Percentiles rank a stretch among this genome's conserved stretches.
Conservation (phyloP, 2,113 vertebrate genomes). For the Isichthys henryi region DNA sequence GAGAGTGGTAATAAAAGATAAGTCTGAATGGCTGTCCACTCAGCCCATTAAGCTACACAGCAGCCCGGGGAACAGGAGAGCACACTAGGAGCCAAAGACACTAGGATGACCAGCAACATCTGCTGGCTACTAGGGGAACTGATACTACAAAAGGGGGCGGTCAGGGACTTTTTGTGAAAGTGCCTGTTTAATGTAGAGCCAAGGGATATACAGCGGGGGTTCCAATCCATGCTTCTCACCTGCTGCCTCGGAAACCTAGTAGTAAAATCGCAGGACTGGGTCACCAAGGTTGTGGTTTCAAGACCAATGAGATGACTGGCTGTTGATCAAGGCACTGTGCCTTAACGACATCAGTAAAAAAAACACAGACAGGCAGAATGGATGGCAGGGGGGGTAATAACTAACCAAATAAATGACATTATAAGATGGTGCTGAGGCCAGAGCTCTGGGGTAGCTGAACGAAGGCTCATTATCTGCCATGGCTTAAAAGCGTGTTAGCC, state of each 20-base stretch:
- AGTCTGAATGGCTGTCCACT: not conserved
- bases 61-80: not conserved
- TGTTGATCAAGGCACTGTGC: not conserved
- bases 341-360: not conserved
- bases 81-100: not conserved
- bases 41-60: not conserved
- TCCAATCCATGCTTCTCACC: constrained; percentile 20
- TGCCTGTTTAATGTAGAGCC: constrained; percentile 33
- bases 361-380: not conserved
- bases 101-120: not conserved
- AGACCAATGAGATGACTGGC: not conserved
- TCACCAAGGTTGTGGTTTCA: not conserved
- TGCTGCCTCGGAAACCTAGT: constrained; percentile 19
- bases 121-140: not conserved
- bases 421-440: not conserved
- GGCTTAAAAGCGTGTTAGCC: constrained; percentile 14
- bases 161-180: not conserved
- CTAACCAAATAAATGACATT: not conserved
- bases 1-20: constrained; percentile 14
- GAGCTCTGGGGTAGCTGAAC: not conserved
- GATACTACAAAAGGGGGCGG: not conserved
- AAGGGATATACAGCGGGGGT: constrained; percentile 32
- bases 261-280: not conserved
- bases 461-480: not conserved
- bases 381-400: not conserved